Conservation (phyloP, 1,140 invertebrate genomes). For the Pogonomyrmex californicus region DNA sequence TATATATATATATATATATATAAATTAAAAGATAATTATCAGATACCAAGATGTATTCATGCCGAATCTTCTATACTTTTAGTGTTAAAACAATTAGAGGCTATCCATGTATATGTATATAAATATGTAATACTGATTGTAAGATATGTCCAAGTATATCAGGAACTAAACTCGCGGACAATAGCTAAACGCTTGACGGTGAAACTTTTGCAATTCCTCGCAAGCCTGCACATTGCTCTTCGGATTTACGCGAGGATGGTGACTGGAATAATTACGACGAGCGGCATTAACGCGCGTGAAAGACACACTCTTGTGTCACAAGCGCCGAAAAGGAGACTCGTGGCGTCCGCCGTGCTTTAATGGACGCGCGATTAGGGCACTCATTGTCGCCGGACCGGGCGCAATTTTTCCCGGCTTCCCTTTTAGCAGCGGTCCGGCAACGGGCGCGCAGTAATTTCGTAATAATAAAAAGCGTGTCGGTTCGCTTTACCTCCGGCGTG, state of each 20-base stretch:
- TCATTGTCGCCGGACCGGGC: slow-evolving; percentile 63
- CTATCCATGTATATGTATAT: background rate
- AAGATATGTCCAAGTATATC: background rate
- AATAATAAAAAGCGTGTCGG: slow-evolving; percentile 80
- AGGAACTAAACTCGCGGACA: background rate
- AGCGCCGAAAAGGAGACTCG: slow-evolving; percentile 16
- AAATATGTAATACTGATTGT: background rate
- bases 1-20: too few relatives aligned
- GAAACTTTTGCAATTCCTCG: background rate
- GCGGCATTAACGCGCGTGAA: slow-evolving; percentile 5
- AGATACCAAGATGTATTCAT: too few relatives aligned
- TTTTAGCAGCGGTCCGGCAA: slow-evolving; percentile 67
- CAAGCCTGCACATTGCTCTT: background rate
- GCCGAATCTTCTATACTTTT: too few relatives aligned
- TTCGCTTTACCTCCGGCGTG: slow-evolving; percentile 72
- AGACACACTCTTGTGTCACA: slow-evolving; percentile 36
- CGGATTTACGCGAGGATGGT: background rate
- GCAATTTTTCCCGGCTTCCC: slow-evolving; percentile 69
- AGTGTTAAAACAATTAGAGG: too few relatives aligned
- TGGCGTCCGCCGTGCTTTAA: slow-evolving; percentile 65
- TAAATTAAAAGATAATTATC: too few relatives aligned
- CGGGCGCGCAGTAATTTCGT: slow-evolving; percentile 77
- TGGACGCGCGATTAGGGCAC: slow-evolving; percentile 72
- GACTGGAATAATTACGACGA: slow-evolving; percentile 38
- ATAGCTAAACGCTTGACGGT: background rate